Conservation (phyloP, 53 echinoderm and acorn worm genomes). For the Temnopleurus reevesii region DNA sequence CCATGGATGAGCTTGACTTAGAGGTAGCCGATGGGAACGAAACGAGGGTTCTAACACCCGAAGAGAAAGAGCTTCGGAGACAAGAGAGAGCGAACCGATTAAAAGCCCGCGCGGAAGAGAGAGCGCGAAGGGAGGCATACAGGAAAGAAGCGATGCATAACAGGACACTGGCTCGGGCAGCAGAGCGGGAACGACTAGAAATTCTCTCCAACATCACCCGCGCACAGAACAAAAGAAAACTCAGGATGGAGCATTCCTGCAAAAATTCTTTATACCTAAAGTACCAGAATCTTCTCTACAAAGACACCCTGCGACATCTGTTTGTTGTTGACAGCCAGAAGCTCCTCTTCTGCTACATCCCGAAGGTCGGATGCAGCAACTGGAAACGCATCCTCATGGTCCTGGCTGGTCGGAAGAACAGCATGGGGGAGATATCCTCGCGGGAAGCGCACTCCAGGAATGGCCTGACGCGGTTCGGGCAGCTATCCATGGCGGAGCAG, state of each 20-base stretch:
- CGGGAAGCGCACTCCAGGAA: slow-evolving; percentile 72
- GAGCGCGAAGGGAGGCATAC: neutral
- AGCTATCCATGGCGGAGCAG: slow-evolving; percentile 52
- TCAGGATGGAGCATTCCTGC: neutral
- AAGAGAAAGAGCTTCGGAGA: neutral
- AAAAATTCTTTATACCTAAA: neutral
- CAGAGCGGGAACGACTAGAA: neutral
- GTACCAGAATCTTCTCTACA: slow-evolving; percentile 8
- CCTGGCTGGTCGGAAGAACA: slow-evolving; percentile 34
- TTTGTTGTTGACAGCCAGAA: slow-evolving; percentile 74
- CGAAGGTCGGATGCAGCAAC: slow-evolving; percentile 84
- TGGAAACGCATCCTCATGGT: slow-evolving; percentile 84
- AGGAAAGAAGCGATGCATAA: neutral
- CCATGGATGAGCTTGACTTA: too few species aligned
- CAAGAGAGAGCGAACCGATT: neutral
- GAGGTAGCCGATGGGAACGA: neutral
- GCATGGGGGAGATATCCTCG: slow-evolving; percentile 63
- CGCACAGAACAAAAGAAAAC: neutral
- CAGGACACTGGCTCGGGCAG: neutral
- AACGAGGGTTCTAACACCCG: neutral
- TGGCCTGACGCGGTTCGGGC: slow-evolving; percentile 56
- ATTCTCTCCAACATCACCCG: neutral
- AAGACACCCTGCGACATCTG: slow-evolving; percentile 66
- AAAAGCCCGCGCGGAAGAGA: neutral
- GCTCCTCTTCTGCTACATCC: slow-evolving; percentile 78